Base-by-base conservation (phyloP, 2,888 invertebrate species). In the Pristionchus mayeri region DNA sequence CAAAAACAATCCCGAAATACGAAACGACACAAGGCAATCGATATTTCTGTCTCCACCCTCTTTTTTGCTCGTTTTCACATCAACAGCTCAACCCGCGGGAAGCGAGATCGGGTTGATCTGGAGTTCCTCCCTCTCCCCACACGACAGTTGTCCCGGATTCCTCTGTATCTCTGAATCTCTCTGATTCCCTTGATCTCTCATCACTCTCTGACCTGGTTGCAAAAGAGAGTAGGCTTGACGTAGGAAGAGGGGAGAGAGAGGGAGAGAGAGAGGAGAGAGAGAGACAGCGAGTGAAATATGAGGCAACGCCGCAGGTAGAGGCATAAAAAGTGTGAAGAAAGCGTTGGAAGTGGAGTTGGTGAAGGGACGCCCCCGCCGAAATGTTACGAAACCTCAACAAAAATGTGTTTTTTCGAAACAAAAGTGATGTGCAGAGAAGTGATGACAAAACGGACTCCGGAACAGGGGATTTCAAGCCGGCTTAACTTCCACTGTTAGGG, bases 231-330 rank as follows among this genome's bases (percentile, higher is more conserved):
- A 18, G n/a, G 16, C 80, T 40, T 57, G 60, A 60, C 37, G 80
- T 40, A 57, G 27, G n/a, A n/a, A n/a, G n/a, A n/a, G n/a, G 18
- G 27, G 60, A 44, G 57, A 54, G n/a, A 80, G 80, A 60, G 40
- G 21, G 11, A 40, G 76, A 76, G 76, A 76, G 9, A 24, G 71
- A 30, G 24, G 24, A 30, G 40, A 30, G 24, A 9, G 71, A 24
- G 21, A 21, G 76, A n/a, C n/a, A n/a, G n/a, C n/a, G 79, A 79
- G 80, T 80, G 80, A 57, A 80, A 44, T 57, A 57, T 44, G 37
- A 80, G 54, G 57, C 44, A 57, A 30, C 6, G 57, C 30, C 34
- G 60, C n/a, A 30, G 80, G 18, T 57, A 57, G 54, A 16, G 40
- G 60, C 24, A 80, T 57, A 80, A 48, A 80, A 48, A 80, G 40